Conservation (phyloP, 2,888 invertebrate species). For the Oligia fasciuncula region DNA sequence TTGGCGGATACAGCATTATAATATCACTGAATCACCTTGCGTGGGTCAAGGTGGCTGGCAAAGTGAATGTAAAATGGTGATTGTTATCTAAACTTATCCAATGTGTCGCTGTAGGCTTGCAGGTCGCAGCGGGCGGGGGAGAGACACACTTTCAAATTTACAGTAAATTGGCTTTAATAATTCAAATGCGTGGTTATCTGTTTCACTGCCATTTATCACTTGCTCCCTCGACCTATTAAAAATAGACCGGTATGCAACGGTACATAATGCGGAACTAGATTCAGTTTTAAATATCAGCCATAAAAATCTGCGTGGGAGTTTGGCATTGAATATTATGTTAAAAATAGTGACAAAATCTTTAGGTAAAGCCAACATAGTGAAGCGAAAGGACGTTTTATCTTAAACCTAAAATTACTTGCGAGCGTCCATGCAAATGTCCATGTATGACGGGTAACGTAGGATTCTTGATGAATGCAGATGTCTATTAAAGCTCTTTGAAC, state of each 20-base stretch:
- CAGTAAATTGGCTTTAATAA: constrained; percentile 36
- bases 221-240: constrained; percentile 43
- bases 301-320: constrained; percentile 26
- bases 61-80: constrained; percentile 87
- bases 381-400: background rate
- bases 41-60: constrained; percentile 85
- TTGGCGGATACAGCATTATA: constrained; percentile 84
- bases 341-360: constrained; percentile 5
- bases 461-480: constrained; percentile 64
- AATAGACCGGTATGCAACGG: constrained; percentile 38
- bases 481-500: constrained; percentile 62
- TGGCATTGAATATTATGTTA: constrained; percentile 44
- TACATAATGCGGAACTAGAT: constrained; percentile 35
- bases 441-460: constrained; percentile 34
- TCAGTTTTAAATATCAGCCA: constrained; percentile 41
- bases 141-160: constrained; percentile 67
- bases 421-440: constrained; percentile 44
- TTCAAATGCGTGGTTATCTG: constrained; percentile 40
- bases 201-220: constrained; percentile 43
- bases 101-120: constrained; percentile 62
- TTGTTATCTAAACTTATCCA: constrained; percentile 78
- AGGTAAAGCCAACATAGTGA: constrained; percentile 6
- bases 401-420: constrained; percentile 29
- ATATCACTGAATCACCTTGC: constrained; percentile 88
- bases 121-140: constrained; percentile 38